Evolutionary conservation across 2,797 vertebrate genomes (phyloP).

Genomic region (Liparis tanakae): DNA sequence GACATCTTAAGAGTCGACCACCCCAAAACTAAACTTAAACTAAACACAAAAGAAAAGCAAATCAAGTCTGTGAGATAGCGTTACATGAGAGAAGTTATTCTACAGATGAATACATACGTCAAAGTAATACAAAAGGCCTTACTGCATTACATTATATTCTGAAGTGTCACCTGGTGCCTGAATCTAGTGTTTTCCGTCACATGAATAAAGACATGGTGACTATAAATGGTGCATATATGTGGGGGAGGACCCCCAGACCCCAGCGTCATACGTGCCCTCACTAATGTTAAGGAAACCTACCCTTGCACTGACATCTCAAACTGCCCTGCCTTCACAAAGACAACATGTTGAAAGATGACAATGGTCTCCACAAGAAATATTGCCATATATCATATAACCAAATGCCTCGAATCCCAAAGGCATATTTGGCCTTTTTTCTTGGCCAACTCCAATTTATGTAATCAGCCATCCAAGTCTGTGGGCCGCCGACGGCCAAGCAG

Average conservation of each 20-base stretch:
- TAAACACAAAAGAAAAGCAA: background rate
- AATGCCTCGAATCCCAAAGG: slow-evolving; percentile 33
- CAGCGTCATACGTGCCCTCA: too few relatives aligned
- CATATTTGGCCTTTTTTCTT: slow-evolving; percentile 22
- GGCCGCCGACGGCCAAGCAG: slow-evolving; percentile 17
- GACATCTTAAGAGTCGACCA: too few relatives aligned
- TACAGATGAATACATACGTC: background rate
- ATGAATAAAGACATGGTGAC: background rate
- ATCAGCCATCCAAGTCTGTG: slow-evolving; percentile 24
- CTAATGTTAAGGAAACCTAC: background rate
- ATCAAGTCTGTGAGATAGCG: background rate
- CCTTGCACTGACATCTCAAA: background rate
- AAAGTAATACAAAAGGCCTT: background rate
- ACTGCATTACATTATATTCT: background rate
- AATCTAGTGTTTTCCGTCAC: background rate
- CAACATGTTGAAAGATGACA: slow-evolving; percentile 44
- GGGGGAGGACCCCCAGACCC: too few relatives aligned
- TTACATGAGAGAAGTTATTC: background rate
- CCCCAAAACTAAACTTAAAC: background rate
- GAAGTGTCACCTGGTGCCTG: background rate
- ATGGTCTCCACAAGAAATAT: slow-evolving; percentile 26
- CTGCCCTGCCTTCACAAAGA: background rate
- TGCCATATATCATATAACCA: slow-evolving; percentile 25
- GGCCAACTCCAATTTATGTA: slow-evolving; percentile 38
- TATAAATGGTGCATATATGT: too few relatives aligned